Conservation (phyloP, 2,113 vertebrate species). For the Sturnira hondurensis region DNA sequence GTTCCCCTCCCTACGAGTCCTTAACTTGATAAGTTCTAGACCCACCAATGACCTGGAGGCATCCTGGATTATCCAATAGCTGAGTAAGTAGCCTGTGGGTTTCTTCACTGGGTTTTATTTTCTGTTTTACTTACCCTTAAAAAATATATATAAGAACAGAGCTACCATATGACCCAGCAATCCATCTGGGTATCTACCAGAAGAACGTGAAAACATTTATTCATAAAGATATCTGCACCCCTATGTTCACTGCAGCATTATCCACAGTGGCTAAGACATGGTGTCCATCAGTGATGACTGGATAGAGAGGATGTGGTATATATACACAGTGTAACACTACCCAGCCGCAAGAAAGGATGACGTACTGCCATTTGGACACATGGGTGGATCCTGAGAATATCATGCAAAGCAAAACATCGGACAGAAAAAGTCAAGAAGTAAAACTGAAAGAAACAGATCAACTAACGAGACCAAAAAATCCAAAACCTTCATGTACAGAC, state of each 20-base stretch:
- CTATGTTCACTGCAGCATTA: not conserved
- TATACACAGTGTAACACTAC: not conserved
- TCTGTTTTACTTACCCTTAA: slow-evolving; percentile 44
- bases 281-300: not conserved
- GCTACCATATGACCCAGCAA: not conserved
- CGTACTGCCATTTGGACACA: not conserved
- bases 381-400: not conserved
- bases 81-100: not conserved
- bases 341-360: not conserved
- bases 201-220: not conserved
- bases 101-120: not conserved
- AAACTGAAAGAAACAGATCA: not conserved
- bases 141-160: not conserved
- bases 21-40: not conserved
- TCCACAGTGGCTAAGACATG: not conserved
- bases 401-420: not conserved
- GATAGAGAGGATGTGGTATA: not conserved
- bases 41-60: not conserved
- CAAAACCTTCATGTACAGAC: not conserved
- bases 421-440: not conserved
- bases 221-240: not conserved
- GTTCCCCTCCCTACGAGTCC: not conserved
- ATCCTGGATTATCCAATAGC: not conserved
- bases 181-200: not conserved
- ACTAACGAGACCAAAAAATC: not conserved